Percentiles rank a stretch among this genome's conserved stretches.
phyloP scores from a whole-genome alignment of 2,888 invertebrate genomes.

The Blera fallax region DNA sequence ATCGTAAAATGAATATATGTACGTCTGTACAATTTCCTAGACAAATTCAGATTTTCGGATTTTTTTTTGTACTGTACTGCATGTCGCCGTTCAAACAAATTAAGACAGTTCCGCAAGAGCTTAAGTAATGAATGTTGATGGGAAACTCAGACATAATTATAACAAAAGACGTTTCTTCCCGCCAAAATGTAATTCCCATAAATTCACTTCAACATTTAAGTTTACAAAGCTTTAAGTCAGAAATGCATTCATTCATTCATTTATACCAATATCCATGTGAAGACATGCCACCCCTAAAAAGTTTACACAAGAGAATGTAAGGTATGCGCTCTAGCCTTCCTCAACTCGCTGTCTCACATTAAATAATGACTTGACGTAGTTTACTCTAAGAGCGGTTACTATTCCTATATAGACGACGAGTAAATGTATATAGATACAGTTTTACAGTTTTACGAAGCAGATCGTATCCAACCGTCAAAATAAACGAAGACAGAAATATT shows the following conservation, averaged over 20 bases:
- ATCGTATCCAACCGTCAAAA: slow-evolving; percentile 63
- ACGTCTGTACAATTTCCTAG: too few relatives aligned
- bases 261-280: slow-evolving; percentile 29
- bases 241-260: slow-evolving; percentile 54
- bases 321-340: slow-evolving; percentile 37
- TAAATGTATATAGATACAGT: not conserved
- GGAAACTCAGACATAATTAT: not conserved
- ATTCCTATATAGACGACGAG: not conserved
- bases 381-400: slow-evolving; percentile 54
- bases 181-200: slow-evolving; percentile 43
- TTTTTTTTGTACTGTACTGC: too few relatives aligned
- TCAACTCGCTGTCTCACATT: slow-evolving; percentile 47
- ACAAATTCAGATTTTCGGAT: too few relatives aligned
- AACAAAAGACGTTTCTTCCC: not conserved
- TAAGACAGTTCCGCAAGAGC: too few relatives aligned
- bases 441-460: slow-evolving; percentile 12
- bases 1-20: too few relatives aligned
- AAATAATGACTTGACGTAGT: slow-evolving; percentile 70
- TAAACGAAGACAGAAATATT: slow-evolving; percentile 63
- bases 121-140: not conserved
- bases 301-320: slow-evolving; percentile 26
- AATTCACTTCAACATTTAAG: slow-evolving; percentile 56
- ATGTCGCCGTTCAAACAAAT: too few relatives aligned
- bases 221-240: slow-evolving; percentile 34
- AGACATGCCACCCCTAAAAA: slow-evolving; percentile 24